Base-by-base conservation (phyloP, 2,797 vertebrate species). In the Cynopterus sphinx region DNA sequence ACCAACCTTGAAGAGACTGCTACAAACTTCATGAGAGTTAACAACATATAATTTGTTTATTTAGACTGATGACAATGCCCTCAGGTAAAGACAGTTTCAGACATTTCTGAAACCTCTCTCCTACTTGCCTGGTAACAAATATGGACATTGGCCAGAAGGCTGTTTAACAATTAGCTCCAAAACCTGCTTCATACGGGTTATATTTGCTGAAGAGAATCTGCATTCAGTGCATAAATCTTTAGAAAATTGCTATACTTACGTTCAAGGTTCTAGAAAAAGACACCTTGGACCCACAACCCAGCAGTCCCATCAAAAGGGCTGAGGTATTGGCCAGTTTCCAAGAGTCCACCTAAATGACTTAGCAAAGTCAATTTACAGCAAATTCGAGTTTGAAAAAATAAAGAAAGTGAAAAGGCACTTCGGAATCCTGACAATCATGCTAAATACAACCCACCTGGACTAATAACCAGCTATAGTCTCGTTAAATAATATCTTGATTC, bases 121-220 rank as follows among this genome's bases (percentile, higher is more conserved):
- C 95, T 96, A 75, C 84, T 96, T 97, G 67, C n/a, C 11, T 26
- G 15, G 5, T 92, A 95, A 87, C 70, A 91, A 94, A 73, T 26
- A 41, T 0, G 4, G 67, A 75, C 28, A 68, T n/a, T 22, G 55
- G 31, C 26, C 51, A 36, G 31, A 21, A 19, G 31, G 55, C 41
- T 49, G 13, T 79, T 88, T 22, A 39, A 87, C 17, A 73, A 28
- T 4, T 46, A 43, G 21, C 16, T 41, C 10, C 17, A 77, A 92
- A 77, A 31, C 26, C 43, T 55, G 73, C 28, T 74, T 41, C 55
- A 70, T 22, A 36, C 43, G 57, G 26, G n/a, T 55, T 28, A 5
- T 39, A 65, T 71, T 57, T 24, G 0, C 3, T 17, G 55, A 91
- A 59, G 9, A 55, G 67, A 81, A 77, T n/a, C 33, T 78, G 41